Conservation (phyloP, 1,140 invertebrate species). For the Zaprionus capensis region DNA sequence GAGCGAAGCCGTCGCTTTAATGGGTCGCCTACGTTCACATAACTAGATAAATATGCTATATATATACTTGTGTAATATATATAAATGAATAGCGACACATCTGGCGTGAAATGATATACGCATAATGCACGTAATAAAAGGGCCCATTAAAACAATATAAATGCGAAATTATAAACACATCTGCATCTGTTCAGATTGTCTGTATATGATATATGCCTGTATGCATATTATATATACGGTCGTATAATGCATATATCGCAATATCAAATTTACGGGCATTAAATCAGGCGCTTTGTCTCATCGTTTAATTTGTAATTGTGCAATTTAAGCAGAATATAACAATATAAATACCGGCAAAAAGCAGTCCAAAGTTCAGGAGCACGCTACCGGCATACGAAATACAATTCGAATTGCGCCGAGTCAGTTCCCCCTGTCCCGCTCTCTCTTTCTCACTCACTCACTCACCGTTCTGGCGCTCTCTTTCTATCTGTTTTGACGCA, state of each 20-base stretch:
- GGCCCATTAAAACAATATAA: slow-evolving; percentile 37
- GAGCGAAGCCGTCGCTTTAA: slow-evolving; percentile 18
- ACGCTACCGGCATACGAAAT: slow-evolving; percentile 35
- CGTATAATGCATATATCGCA: slow-evolving; percentile 20
- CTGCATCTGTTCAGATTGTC: slow-evolving; percentile 19
- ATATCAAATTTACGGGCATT: slow-evolving; percentile 47
- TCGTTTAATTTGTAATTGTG: slow-evolving; percentile 49
- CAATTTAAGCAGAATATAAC: slow-evolving; percentile 42
- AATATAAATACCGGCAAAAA: slow-evolving; percentile 7
- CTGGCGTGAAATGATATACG: slow-evolving; percentile 22
- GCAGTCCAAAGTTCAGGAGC: slow-evolving; percentile 43
- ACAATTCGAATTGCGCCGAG: background rate
- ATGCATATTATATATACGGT: background rate
- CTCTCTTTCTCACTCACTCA: background rate
- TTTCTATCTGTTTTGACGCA: slow-evolving; percentile 41
- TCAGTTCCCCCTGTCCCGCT: background rate
- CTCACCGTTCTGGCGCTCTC: background rate
- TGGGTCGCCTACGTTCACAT: slow-evolving; percentile 24
- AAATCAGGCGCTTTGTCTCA: slow-evolving; percentile 49
- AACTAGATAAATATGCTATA: slow-evolving; percentile 8
- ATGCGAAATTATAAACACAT: slow-evolving; percentile 19
- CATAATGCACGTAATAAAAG: slow-evolving; percentile 17
- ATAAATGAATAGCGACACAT: slow-evolving; percentile 19
- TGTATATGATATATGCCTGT: background rate
- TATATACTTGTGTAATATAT: slow-evolving; percentile 7